phyloP scores from a whole-genome alignment of 2,888 invertebrate genomes.

The Morpho deidamia region DNA sequence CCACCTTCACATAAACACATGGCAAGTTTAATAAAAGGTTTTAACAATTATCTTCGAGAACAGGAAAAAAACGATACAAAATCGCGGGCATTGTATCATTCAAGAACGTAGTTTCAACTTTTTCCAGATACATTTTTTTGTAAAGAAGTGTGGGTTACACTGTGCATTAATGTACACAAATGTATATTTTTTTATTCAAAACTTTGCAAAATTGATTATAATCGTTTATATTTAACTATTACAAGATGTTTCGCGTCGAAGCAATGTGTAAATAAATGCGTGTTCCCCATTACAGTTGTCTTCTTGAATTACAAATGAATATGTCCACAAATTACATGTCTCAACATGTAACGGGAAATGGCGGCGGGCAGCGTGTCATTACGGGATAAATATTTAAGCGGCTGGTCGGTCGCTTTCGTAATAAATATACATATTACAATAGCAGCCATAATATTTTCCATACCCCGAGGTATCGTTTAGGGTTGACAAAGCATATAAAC shows the following conservation, averaged over 20 bases:
- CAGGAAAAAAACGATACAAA: too few relatives aligned
- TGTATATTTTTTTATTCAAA: too few relatives aligned
- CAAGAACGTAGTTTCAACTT: too few relatives aligned
- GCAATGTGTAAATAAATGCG: not conserved
- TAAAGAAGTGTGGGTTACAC: too few relatives aligned
- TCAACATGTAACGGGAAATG: slow-evolving; percentile 5
- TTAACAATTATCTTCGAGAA: too few relatives aligned
- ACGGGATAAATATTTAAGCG: slow-evolving; percentile 22
- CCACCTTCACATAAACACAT: too few relatives aligned
- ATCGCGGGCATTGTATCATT: too few relatives aligned
- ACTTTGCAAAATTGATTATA: too few relatives aligned
- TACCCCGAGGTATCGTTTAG: not conserved
- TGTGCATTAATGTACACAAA: too few relatives aligned
- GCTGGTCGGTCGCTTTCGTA: slow-evolving; percentile 14
- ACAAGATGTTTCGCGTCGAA: not conserved
- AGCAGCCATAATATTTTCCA: slow-evolving; percentile 11
- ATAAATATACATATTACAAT: slow-evolving; percentile 11
- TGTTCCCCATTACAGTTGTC: not conserved
- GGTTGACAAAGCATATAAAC: not conserved
- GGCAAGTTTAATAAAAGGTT: too few relatives aligned
- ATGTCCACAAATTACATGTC: slow-evolving; percentile 12
- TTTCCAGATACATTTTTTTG: too few relatives aligned
- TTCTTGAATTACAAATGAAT: slow-evolving; percentile 1
- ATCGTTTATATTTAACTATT: too few relatives aligned
- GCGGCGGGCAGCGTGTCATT: slow-evolving; percentile 17